These are phyloP conservation scores for Geothlypis trichas DNA, from an alignment of 2,113 vertebrate genomes.

Conservation along the genomic window DNA sequence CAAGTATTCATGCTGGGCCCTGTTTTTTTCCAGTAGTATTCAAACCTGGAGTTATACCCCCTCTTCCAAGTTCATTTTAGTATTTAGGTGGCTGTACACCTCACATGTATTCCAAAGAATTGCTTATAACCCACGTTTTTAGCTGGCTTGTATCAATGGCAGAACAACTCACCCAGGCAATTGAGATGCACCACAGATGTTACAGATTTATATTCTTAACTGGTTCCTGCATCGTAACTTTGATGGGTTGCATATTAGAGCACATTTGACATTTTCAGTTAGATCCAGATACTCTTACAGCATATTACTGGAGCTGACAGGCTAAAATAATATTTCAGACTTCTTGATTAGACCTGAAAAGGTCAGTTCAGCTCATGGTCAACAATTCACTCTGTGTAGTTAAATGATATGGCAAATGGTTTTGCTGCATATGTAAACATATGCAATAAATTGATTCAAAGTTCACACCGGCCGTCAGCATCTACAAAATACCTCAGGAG, in stretches of 20 bases:
- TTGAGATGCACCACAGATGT: not conserved
- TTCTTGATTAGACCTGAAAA: conserved; percentile 61
- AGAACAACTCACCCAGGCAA: conserved; percentile 1
- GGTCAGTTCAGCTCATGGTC: conserved; percentile 19
- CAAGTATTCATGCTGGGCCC: not conserved
- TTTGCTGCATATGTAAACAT: conserved; percentile 23
- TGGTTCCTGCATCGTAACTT: conserved; percentile 8
- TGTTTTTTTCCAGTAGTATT: not conserved
- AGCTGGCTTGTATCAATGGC: not conserved
- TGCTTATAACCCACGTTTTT: not conserved
- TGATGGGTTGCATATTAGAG: conserved; percentile 53
- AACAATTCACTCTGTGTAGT: not conserved
- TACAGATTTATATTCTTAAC: conserved; percentile 41
- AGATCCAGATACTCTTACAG: not conserved
- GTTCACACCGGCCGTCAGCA: not conserved
- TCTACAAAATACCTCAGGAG: conserved; percentile 13
- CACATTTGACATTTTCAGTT: conserved; percentile 40
- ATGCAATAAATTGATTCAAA: conserved; percentile 26
- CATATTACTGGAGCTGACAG: not conserved
- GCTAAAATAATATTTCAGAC: conserved; percentile 41
- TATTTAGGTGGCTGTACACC: not conserved
- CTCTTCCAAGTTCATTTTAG: not conserved
- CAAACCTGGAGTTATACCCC: not conserved
- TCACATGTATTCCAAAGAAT: not conserved
- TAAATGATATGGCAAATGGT: not conserved